Evolutionary conservation across 2,888 invertebrate genomes (phyloP).

Genomic region (Catocala fraxini): DNA sequence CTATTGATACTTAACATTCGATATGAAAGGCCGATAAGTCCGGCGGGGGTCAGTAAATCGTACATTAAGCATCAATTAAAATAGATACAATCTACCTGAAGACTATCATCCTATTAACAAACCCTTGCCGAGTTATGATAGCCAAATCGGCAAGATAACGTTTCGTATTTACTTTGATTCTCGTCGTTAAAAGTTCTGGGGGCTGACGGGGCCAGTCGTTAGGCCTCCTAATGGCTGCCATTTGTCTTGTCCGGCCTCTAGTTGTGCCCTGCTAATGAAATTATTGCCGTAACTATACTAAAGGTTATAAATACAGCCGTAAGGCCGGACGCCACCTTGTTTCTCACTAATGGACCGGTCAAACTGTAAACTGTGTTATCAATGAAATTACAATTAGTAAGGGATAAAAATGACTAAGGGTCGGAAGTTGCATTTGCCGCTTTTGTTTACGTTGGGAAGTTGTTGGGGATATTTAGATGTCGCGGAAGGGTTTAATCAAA

Average conservation of each 20-base stretch:
- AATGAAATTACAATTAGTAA: slow-evolving; percentile 87
- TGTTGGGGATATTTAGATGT: slow-evolving; percentile 47
- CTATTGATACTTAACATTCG: slow-evolving; percentile 28
- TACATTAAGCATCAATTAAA: slow-evolving; percentile 62
- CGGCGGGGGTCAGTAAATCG: slow-evolving; percentile 53
- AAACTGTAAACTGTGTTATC: slow-evolving; percentile 88
- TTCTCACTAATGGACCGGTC: slow-evolving; percentile 87
- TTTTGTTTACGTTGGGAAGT: slow-evolving; percentile 67
- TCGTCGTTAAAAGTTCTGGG: slow-evolving; percentile 86
- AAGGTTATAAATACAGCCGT: slow-evolving; percentile 86
- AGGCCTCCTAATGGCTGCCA: slow-evolving; percentile 86
- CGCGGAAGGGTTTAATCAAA: slow-evolving; percentile 47
- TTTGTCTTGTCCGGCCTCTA: slow-evolving; percentile 88
- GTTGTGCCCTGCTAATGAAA: slow-evolving; percentile 87
- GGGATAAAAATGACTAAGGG: slow-evolving; percentile 82
- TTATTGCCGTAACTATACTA: slow-evolving; percentile 88
- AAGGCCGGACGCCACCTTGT: slow-evolving; percentile 85
- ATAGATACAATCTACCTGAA: slow-evolving; percentile 68
- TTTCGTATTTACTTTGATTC: slow-evolving; percentile 87
- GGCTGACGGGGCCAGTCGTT: slow-evolving; percentile 85
- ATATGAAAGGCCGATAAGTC: slow-evolving; percentile 44
- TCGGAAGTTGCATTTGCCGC: slow-evolving; percentile 76
- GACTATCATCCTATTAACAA: slow-evolving; percentile 70
- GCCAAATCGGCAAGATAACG: slow-evolving; percentile 86
- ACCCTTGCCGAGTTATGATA: slow-evolving; percentile 84